Evolutionary conservation across 2,888 invertebrate species (phyloP), one percentile per base, ranked within the genome.

Genomic region (Perithous albicinctus): DNA sequence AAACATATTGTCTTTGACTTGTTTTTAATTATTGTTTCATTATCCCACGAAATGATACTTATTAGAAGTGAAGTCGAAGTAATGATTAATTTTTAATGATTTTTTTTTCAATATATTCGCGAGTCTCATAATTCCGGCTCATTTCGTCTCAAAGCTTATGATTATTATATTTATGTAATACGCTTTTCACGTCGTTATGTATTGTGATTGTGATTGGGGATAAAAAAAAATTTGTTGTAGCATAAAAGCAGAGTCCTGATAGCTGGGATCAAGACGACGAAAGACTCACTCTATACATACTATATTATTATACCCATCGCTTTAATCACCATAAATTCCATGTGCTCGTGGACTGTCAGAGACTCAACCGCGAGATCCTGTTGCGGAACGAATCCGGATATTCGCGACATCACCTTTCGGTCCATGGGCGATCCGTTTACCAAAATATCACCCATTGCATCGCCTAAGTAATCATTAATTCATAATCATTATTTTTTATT

Each of bases 311-410:
- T 23, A 23, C 51, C 51, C 10, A 51, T 51, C 51, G 51, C 8
- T 51, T 23, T 23, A 59, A 93, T 93, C 91, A 97, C 98, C 96
- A 97, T 97, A 91, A 98, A 97, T 89, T 95, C 95, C 93, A 98
- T 95, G 91, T 98, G 97, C 91, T 98, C 98, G 79, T 94, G 93
- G 12, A 97, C 97, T 0, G 96, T 96, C 81, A 98, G 93, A 29
- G 96, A 95, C 75, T 96, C 96, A 18, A 97, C 94, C 83, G 96
- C 96, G 86, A 97, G 94, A 93, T 98, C 97, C 85, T 96, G 95
- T 91, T 98, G 98, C 5, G 97, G 97, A 56, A 98, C 95, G 93
- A 97, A 98, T 82, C 96, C 96, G 1, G 97, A 97, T 85, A 97
- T 95, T 88, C 95, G 94, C 85, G 96, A 94, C 93, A 97, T 96